phyloP scores from a whole-genome alignment of 2,113 vertebrate genomes.

The Panurus biarmicus region DNA sequence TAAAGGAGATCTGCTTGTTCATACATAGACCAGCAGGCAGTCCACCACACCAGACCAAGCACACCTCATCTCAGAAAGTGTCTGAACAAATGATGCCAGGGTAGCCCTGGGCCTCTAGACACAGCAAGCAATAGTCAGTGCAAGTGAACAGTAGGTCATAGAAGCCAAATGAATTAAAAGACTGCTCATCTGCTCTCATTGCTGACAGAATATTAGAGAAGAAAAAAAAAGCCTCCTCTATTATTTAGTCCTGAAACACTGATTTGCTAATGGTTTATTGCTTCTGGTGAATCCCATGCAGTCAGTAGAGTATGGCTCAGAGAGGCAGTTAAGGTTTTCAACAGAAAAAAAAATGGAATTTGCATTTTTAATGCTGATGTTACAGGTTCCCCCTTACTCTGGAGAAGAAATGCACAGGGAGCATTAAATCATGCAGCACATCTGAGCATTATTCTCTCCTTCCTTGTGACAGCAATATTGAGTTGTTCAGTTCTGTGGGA shows the following conservation, averaged over 20 bases:
- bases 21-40: background rate
- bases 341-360: background rate
- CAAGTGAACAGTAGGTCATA: background rate
- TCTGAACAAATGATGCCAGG: background rate
- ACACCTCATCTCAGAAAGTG: background rate
- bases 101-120: background rate
- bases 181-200: background rate
- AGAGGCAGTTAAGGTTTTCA: background rate
- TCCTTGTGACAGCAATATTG: background rate
- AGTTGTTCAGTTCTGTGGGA: background rate
- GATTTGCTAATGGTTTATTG: background rate
- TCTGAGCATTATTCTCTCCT: background rate
- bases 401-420: background rate
- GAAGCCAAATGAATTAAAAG: background rate
- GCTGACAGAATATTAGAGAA: background rate
- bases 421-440: background rate
- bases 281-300: background rate
- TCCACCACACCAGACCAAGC: background rate
- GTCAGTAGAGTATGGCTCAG: background rate
- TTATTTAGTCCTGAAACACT: background rate
- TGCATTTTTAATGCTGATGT: background rate
- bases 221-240: background rate
- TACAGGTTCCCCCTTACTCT: background rate
- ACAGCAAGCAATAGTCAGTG: background rate
- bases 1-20: background rate